Base-by-base conservation (phyloP, 2,113 vertebrate species). In the Neogale vison region DNA sequence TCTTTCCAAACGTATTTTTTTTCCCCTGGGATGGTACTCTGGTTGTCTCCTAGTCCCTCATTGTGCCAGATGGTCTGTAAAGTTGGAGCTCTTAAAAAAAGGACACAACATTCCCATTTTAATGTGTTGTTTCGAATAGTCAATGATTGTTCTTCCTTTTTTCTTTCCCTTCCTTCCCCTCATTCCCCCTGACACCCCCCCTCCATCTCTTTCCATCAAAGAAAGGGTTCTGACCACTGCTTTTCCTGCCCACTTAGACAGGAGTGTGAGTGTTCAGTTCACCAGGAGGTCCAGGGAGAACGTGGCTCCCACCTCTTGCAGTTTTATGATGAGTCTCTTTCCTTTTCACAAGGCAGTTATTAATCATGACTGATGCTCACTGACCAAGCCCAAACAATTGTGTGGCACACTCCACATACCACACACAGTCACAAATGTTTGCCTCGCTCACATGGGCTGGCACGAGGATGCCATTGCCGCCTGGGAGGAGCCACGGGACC, bases 251-350 rank as follows among this genome's bases (percentile, higher is more conserved):
- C 34, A 1, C 0, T 29, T 5, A 55, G 45, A 82, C 63, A 71
- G 42, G 45, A 6, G 34, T 18, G 10, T 31, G 69, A 29, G 24
- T 4, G 29, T 10, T 88, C 57, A n/a, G 21, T 21, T 57, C 61
- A 12, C 34, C 0, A 0, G 0, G 59, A 50, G 55, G 65, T 34
- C 4, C 6, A 6, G 63, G 21, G 85, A 67, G 96, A 96, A 92
- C 15, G 59, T 82, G 86, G 77, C 81, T 89, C 63, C 31, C 29
- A 1, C 55, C 85, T 88, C 63, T 11, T 4, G 86, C 61, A 59
- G 87, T 96, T 98, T 97, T 98, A 98, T 50, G 88, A 61, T 0
- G 97, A 98, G 97, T 98, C 96, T 94, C 76, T 74, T 82, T 96
- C 55, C 29, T 23, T 89, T 90, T 77, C 94, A 82, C 50, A 88